Evolutionary conservation across 2,888 invertebrate species (phyloP).

Genomic region (Ariolimax columbianus): DNA sequence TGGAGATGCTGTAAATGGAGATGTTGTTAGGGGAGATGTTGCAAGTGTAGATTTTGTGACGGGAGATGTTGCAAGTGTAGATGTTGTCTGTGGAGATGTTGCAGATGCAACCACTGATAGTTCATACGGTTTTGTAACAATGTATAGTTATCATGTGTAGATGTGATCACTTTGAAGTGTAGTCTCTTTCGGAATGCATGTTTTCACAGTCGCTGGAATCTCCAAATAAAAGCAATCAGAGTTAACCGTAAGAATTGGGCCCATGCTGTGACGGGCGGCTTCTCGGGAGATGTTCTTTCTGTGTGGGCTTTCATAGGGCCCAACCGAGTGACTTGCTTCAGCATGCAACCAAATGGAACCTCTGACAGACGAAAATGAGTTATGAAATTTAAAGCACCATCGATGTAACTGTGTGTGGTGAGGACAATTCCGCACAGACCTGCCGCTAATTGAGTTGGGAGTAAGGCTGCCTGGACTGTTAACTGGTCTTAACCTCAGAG

Average conservation of each 20-base stretch:
- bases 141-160: no score
- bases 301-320: neutral
- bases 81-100: no score
- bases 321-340: neutral
- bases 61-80: no score
- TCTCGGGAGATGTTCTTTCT: conserved; percentile 8
- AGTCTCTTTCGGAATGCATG: conserved; percentile 4
- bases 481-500: conserved; percentile 34
- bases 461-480: conserved; percentile 20
- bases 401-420: neutral
- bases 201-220: neutral
- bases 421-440: conserved; percentile 12
- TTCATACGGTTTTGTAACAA: no score
- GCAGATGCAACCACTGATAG: no score
- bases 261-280: conserved; percentile 1
- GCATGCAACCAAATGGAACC: neutral
- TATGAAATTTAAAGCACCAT: conserved; percentile 31
- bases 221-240: neutral
- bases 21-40: no score
- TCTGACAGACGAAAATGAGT: conserved; percentile 23
- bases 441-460: conserved; percentile 27
- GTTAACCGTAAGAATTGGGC: neutral
- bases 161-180: neutral
- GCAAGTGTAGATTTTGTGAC: no score
- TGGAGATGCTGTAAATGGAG: no score